Evolutionary conservation across 2,888 invertebrate genomes (phyloP).

Genomic region (Morpho helenor): DNA sequence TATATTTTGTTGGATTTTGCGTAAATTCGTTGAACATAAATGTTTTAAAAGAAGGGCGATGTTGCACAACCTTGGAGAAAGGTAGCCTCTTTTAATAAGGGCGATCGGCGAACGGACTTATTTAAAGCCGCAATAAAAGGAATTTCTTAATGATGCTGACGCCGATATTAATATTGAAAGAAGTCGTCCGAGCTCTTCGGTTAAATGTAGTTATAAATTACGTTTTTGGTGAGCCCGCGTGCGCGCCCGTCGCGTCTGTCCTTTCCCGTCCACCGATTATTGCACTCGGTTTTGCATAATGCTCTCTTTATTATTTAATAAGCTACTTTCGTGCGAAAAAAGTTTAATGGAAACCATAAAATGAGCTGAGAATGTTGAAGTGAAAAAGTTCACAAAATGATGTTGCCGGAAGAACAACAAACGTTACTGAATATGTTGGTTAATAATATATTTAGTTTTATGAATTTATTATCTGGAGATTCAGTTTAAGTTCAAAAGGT

Average conservation of each 20-base stretch:
- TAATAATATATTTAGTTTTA: no score
- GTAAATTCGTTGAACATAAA: slow-evolving; percentile 34
- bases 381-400: slow-evolving; percentile 14
- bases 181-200: slow-evolving; percentile 54
- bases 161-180: slow-evolving; percentile 71
- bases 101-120: slow-evolving; percentile 66
- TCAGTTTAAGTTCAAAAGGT: no score
- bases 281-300: slow-evolving; percentile 30
- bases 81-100: slow-evolving; percentile 68
- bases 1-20: slow-evolving; percentile 17
- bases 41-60: slow-evolving; percentile 62
- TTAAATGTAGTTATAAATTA: slow-evolving; percentile 73
- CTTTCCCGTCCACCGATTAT: slow-evolving; percentile 32
- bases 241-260: slow-evolving; percentile 31
- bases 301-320: slow-evolving; percentile 32
- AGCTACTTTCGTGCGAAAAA: slow-evolving; percentile 29
- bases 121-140: slow-evolving; percentile 77
- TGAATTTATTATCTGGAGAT: no score
- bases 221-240: slow-evolving; percentile 52
- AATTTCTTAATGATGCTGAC: slow-evolving; percentile 75
- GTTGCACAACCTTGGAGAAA: slow-evolving; percentile 73
- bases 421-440: neutral
- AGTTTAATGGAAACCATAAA: slow-evolving; percentile 25
- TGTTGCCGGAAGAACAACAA: slow-evolving; percentile 7
- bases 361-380: slow-evolving; percentile 17